Base-by-base conservation (phyloP, 2,797 vertebrate species). In the Discoglossus pictus region DNA sequence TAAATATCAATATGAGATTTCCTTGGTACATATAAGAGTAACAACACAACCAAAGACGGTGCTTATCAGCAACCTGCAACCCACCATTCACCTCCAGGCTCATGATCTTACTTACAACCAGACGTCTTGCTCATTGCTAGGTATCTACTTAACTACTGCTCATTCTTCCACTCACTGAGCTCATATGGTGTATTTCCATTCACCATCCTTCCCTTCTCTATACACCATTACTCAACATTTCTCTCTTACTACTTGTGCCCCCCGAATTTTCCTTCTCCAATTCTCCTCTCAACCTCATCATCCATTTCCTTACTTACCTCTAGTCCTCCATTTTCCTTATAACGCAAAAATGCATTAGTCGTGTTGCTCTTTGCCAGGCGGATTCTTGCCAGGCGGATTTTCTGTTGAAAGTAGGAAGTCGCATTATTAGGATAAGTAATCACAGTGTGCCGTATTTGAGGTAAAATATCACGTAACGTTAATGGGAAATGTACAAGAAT, bases 361-460 rank as follows among this genome's bases (percentile, higher is more conserved):
- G 92, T 93, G 68, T 90, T 91, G 70, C 92, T 94, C 81, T 94
- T 96, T 6, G 94, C 90, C 86, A 95, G 84, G 11, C 93, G 92
- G 77, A 96, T 95, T 61, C 93, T 90, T 74, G 93, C 91, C 76
- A 92, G 79, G 31, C 94, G 91, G 35, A 94, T 92, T 85, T 96
- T 96, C 94, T 96, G 82, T 75, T 36, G 15, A 15, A 46, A 59
- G 2, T 42, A 12, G 39, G 10, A 15, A 42, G n/a, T n/a, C n/a
- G n/a, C n/a, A n/a, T n/a, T n/a, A n/a, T n/a, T n/a, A n/a, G n/a
- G n/a, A n/a, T n/a, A n/a, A n/a, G n/a, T n/a, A n/a, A n/a, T n/a
- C n/a, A n/a, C n/a, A n/a, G n/a, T n/a, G n/a, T n/a, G n/a, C n/a
- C n/a, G n/a, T n/a, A n/a, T n/a, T n/a, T n/a, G n/a, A n/a, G n/a